phyloP scores from a whole-genome alignment of 1,140 invertebrate species.

The Atta cephalotes region DNA sequence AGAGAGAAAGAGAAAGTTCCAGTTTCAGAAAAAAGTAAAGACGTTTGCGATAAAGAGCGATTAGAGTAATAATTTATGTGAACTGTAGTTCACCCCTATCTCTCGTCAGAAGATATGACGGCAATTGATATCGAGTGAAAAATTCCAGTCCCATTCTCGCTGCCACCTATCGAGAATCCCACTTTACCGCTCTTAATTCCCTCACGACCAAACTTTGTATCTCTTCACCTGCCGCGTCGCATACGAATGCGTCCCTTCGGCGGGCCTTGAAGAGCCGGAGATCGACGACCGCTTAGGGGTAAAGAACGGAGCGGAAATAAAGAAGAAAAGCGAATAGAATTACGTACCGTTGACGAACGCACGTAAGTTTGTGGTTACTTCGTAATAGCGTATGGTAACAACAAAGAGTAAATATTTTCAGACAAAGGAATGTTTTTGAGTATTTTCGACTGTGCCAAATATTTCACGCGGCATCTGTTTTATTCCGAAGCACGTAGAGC shows the following conservation, averaged over 20 bases:
- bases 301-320: slow-evolving; percentile 13
- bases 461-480: neutral
- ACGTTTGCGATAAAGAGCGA: neutral
- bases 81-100: slow-evolving; percentile 2
- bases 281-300: slow-evolving; percentile 15
- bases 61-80: slow-evolving; percentile 2
- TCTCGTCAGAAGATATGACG: slow-evolving; percentile 6
- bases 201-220: slow-evolving; percentile 40
- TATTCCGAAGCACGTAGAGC: neutral
- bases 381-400: neutral
- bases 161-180: slow-evolving; percentile 7
- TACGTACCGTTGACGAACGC: slow-evolving; percentile 14
- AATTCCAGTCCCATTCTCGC: slow-evolving; percentile 38
- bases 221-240: slow-evolving; percentile 52
- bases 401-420: neutral
- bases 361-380: slow-evolving; percentile 23
- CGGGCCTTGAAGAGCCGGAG: neutral
- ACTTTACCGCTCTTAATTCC: slow-evolving; percentile 44
- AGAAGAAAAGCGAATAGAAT: slow-evolving; percentile 34
- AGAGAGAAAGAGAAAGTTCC: neutral
- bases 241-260: slow-evolving; percentile 60
- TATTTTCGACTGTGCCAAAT: neutral
- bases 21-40: neutral
- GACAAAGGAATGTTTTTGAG: neutral
- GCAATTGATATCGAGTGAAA: slow-evolving; percentile 54